These are phyloP conservation scores for Heliopora coerulea DNA, from an alignment of 92 coral and sea anemone species.

Conservation along the genomic window DNA sequence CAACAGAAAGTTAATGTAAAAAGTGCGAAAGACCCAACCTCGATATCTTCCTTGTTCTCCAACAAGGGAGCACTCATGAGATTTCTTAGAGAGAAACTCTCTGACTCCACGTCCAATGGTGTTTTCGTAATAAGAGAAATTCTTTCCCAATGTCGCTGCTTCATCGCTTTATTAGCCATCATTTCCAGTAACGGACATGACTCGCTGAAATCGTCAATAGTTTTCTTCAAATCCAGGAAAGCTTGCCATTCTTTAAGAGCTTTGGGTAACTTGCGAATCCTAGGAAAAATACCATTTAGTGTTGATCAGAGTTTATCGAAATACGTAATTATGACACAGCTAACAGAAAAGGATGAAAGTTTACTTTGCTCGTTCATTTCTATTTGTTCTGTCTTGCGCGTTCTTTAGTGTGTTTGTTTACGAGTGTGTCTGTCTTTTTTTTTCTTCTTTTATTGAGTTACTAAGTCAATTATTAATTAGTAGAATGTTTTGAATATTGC, in stretches of 20 bases:
- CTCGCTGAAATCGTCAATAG: constrained; percentile 98
- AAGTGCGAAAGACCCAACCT: constrained; percentile 50
- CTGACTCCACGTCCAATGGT: constrained; percentile 93
- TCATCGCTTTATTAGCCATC: constrained; percentile 99
- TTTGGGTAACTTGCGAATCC: constrained; percentile 96
- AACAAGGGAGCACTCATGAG: constrained; percentile 95
- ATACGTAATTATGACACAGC: no score
- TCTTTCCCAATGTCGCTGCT: constrained; percentile 92
- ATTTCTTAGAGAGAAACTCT: constrained; percentile 88
- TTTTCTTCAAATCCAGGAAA: constrained; percentile 94
- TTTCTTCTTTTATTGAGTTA: no score
- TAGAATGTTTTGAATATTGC: no score
- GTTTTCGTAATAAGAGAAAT: constrained; percentile 79
- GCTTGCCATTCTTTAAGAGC: constrained; percentile 99
- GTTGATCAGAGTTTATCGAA: no score
- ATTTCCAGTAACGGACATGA: constrained; percentile 96
- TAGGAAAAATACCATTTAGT: constrained; percentile 27
- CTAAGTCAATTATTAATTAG: no score
- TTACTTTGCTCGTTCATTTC: no score
- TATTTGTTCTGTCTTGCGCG: no score
- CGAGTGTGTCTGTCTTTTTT: no score
- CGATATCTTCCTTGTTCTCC: constrained; percentile 98
- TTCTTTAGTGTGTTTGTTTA: no score
- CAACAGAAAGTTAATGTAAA: no score
- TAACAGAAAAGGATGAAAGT: no score